phyloP scores from a whole-genome alignment of 53 echinoderm and acorn worm genomes.

The Holothuria scabra region DNA sequence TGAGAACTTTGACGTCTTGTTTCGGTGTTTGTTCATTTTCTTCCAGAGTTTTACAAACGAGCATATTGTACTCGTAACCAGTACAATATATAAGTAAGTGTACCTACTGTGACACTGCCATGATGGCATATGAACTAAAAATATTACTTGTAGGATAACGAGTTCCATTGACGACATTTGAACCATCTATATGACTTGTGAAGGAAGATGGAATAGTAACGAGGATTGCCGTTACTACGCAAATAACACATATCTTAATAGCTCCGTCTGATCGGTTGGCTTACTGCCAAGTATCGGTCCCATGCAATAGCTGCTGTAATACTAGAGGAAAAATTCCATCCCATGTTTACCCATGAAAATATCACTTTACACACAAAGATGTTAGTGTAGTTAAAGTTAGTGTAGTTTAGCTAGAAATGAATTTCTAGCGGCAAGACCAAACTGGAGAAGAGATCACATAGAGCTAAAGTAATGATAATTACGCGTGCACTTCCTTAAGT shows the following conservation, averaged over 20 bases:
- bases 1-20: too few relatives aligned
- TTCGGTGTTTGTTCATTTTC: too few relatives aligned
- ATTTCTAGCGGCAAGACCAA: too few relatives aligned
- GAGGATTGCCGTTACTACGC: neutral
- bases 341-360: slow-evolving; percentile 12
- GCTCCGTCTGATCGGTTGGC: slow-evolving; percentile 58
- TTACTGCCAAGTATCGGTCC: slow-evolving; percentile 67
- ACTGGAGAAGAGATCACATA: too few relatives aligned
- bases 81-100: neutral
- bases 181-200: neutral
- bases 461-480: too few relatives aligned
- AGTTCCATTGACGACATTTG: neutral
- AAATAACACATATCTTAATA: slow-evolving; percentile 21
- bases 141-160: neutral
- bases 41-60: slow-evolving; percentile 1
- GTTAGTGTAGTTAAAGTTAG: too few relatives aligned
- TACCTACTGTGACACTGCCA: neutral
- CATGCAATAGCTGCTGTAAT: slow-evolving; percentile 69
- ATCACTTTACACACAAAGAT: too few relatives aligned
- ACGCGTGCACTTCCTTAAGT: too few relatives aligned
- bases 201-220: neutral
- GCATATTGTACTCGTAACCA: neutral
- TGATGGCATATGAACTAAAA: neutral
- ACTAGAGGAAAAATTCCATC: slow-evolving; percentile 52
- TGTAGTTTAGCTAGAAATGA: too few relatives aligned